Percentiles rank a stretch among this genome's conserved stretches.
Conservation (phyloP, 1,140 invertebrate genomes). For the Drosophila arawakana region DNA sequence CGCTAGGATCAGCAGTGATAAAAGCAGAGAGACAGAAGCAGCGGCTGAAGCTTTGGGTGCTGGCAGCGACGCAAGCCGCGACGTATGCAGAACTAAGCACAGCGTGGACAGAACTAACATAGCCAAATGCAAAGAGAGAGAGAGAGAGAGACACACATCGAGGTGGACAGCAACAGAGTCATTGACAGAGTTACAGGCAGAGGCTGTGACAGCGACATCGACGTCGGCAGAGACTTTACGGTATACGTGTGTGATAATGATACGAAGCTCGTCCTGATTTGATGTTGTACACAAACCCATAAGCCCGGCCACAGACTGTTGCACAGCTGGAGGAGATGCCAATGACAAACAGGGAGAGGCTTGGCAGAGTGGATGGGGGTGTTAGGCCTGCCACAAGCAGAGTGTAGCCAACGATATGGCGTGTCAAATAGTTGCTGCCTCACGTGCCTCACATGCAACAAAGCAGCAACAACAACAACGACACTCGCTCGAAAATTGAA, state of each 20-base stretch:
- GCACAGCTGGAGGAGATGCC: constrained; percentile 28
- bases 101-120: not conserved
- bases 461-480: not conserved
- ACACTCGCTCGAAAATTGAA: not conserved
- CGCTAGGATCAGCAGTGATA: no score
- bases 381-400: constrained; percentile 5
- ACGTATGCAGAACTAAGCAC: no score
- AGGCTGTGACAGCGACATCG: not conserved
- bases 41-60: no score
- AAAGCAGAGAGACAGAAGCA: no score
- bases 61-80: no score
- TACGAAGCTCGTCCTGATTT: constrained; percentile 58
- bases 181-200: no score
- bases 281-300: constrained; percentile 60
- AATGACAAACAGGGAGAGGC: not conserved
- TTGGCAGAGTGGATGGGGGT: no score
- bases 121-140: not conserved
- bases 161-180: not conserved
- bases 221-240: not conserved
- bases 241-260: constrained; percentile 68
- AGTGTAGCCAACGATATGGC: constrained; percentile 29
- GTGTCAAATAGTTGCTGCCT: constrained; percentile 57
- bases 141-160: not conserved
- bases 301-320: constrained; percentile 36
- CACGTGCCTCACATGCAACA: constrained; percentile 62